Evolutionary conservation across 2,888 invertebrate genomes (phyloP).

Genomic region (Lasioglossum villosulum): DNA sequence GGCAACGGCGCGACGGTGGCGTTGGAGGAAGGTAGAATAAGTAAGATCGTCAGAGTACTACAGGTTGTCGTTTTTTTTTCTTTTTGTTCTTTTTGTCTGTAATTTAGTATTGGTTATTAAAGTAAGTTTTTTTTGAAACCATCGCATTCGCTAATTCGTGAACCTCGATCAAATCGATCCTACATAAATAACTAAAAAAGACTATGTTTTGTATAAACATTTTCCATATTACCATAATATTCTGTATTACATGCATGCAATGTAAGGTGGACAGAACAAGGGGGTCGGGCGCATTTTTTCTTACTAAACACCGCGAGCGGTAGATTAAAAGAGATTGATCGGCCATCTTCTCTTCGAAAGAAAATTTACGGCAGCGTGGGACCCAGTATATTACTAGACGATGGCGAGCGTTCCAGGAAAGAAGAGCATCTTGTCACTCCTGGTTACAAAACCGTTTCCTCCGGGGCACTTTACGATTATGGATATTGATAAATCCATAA

Average conservation of each 20-base stretch:
- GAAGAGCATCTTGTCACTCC: background rate
- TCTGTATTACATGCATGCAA: background rate
- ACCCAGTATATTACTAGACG: background rate
- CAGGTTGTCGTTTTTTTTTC: no score
- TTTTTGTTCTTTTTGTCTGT: no score
- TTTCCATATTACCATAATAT: background rate
- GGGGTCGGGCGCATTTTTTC: background rate
- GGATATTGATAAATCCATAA: constrained; percentile 9
- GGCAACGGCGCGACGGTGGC: no score
- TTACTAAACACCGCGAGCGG: background rate
- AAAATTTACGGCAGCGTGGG: background rate
- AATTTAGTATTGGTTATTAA: no score
- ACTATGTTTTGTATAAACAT: background rate
- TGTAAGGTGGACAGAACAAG: background rate
- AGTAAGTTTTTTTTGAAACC: no score
- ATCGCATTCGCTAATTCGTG: no score
- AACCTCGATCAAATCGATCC: no score
- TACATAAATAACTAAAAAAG: no score
- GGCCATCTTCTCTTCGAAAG: background rate
- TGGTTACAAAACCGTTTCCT: background rate
- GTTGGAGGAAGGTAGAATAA: no score
- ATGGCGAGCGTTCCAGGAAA: background rate
- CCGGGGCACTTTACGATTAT: background rate
- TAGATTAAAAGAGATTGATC: background rate
- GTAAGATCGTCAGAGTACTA: no score